Evolutionary conservation across 2,113 vertebrate genomes (phyloP), one percentile per base, ranked within the genome.

Genomic region (Balaenoptera acutorostrata): DNA sequence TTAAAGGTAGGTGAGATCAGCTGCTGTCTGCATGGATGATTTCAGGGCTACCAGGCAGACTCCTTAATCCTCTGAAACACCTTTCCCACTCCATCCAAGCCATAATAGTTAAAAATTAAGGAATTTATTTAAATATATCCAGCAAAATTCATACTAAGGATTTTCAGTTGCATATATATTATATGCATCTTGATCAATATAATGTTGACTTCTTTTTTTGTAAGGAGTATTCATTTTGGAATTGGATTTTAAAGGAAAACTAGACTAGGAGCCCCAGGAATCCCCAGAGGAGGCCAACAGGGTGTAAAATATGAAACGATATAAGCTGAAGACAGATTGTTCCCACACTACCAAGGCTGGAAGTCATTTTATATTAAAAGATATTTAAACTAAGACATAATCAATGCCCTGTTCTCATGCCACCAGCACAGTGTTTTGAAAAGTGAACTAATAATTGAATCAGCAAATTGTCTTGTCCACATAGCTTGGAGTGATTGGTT

Each of bases 391-490:
- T 8, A 77, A 89, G 10, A 61, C 2, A 27, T 29, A 52, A 83
- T 64, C 75, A 74, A 80, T 86, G 1, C 15, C 72, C 33, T 75
- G 29, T 95, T 41, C 87, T 97, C 29, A 36, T 87, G 89, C 95
- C n/a, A 93, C 7, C 8, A 74, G 7, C 31, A 2, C 6, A 86
- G 46, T 82, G 55, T 93, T 96, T 90, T 78, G 68, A 96, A 95
- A 77, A 78, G 55, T 74, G 80, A 97, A 92, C 63, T 71, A 75
- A 83, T 96, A 96, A 95, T 96, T 90, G 86, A 96, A 95, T 95
- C 82, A 33, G 46, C 6, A 83, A 83, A 15, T 44, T 93, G 10
- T 96, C 94, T 83, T 87, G 31, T 92, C 96, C 91, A 63, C 9
- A 69, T 23, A 41, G 33, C 41, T 91, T 27, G 36, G 55, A 95